A percentile compares a stretch with the other conserved stretches of the same genome.
These are phyloP conservation scores for Sipha maydis DNA, from an alignment of 2,888 invertebrate species.

Conservation along the genomic window DNA sequence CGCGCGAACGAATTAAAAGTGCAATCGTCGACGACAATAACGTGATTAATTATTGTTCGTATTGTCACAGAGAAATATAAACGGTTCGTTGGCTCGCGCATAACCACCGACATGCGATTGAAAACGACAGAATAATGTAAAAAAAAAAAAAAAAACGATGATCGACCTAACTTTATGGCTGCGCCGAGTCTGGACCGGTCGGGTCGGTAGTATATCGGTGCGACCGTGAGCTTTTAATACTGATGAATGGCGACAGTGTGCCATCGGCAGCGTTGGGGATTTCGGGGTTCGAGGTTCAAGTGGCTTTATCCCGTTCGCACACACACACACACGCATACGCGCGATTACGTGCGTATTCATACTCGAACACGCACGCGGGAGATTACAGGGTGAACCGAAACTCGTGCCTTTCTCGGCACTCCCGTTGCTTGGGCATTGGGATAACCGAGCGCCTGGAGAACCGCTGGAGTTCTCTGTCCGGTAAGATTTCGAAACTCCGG, in stretches of 20 bases:
- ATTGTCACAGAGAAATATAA: too few species aligned
- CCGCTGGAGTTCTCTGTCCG: too few species aligned
- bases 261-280: background rate
- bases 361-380: background rate
- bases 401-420: too few species aligned
- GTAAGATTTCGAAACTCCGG: too few species aligned
- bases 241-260: constrained; percentile 57
- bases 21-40: too few species aligned
- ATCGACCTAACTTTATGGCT: constrained; percentile 1
- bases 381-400: background rate
- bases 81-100: too few species aligned
- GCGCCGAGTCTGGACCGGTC: background rate
- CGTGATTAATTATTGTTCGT: too few species aligned
- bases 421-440: too few species aligned
- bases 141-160: background rate
- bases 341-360: background rate
- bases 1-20: too few species aligned
- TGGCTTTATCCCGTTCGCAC: constrained; percentile 43
- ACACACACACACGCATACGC: background rate
- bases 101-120: too few species aligned
- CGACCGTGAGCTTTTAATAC: constrained; percentile 59
- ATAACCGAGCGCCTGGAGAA: too few species aligned
- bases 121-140: background rate
- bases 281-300: constrained; percentile 35
- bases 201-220: constrained; percentile 21